Evolutionary conservation across 2,113 vertebrate genomes (phyloP).

Genomic region (Datnioides undecimradiatus): DNA sequence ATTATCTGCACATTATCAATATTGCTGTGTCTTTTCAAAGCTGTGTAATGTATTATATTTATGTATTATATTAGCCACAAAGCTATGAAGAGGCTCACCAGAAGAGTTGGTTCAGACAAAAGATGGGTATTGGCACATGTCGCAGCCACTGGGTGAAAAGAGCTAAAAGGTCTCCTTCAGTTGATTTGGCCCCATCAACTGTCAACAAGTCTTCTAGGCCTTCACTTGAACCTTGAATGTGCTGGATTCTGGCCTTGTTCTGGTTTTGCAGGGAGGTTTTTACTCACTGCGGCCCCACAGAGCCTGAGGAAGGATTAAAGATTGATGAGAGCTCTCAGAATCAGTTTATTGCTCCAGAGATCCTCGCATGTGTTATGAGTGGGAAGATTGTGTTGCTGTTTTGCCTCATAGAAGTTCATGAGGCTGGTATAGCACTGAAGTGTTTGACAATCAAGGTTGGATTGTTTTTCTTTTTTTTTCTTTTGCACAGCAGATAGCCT

Average conservation of each 20-base stretch:
- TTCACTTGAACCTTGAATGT: constrained; percentile 75
- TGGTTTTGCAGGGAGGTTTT: constrained; percentile 70
- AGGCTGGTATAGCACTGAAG: constrained; percentile 60
- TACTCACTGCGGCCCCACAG: constrained; percentile 64
- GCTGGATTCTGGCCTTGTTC: constrained; percentile 65
- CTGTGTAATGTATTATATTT: constrained; percentile 26
- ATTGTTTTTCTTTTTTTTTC: constrained; percentile 22
- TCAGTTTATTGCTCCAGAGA: constrained; percentile 82
- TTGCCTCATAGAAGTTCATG: constrained; percentile 72
- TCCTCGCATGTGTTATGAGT: constrained; percentile 78
- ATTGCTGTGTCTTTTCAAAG: constrained; percentile 10
- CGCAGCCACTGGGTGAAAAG: constrained; percentile 28
- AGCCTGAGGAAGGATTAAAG: constrained; percentile 80
- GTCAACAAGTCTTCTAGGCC: constrained; percentile 74
- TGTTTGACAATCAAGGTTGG: constrained; percentile 79
- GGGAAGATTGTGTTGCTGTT: constrained; percentile 78
- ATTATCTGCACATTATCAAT: constrained; percentile 3
- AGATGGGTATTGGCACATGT: constrained; percentile 31
- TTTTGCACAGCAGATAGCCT: constrained; percentile 47
- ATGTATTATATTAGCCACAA: constrained; percentile 19
- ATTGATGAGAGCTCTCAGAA: constrained; percentile 83
- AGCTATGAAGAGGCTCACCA: constrained; percentile 7
- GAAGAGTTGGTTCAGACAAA: constrained; percentile 21
- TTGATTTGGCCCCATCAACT: constrained; percentile 66
- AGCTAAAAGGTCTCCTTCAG: constrained; percentile 63